These are phyloP conservation scores for Heterocephalus glaber DNA, from an alignment of 2,113 vertebrate species.

Conservation along the genomic window DNA sequence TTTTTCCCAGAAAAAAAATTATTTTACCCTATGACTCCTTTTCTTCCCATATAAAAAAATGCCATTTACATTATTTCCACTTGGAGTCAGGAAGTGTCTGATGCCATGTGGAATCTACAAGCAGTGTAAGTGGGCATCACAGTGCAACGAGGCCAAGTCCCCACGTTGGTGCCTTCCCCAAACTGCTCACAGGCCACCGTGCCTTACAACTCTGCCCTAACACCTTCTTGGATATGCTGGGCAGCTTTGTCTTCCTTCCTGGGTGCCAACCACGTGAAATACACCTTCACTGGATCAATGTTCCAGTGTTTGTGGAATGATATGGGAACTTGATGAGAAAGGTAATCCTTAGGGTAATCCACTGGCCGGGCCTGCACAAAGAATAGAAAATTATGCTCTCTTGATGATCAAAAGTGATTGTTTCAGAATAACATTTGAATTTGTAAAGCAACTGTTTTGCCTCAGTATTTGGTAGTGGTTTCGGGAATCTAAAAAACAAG, in stretches of 20 bases:
- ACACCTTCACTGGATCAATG: conserved; percentile 93
- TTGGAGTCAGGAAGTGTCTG: conserved; percentile 46
- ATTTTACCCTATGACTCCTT: conserved; percentile 33
- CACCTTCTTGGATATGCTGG: conserved; percentile 67
- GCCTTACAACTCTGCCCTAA: conserved; percentile 90
- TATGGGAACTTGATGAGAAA: conserved; percentile 96
- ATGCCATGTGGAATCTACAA: background rate
- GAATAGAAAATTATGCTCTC: conserved; percentile 44
- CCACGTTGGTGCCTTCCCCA: background rate
- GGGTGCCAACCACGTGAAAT: conserved; percentile 91
- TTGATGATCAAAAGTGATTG: background rate
- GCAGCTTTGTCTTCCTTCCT: conserved; percentile 80
- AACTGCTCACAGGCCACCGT: background rate
- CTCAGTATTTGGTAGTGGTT: background rate
- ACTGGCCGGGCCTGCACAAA: conserved; percentile 92
- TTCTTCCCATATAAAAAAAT: background rate
- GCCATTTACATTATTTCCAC: background rate
- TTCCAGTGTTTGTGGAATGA: conserved; percentile 99
- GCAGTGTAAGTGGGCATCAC: accelerated
- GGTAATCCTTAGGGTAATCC: conserved; percentile 93
- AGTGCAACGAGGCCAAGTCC: background rate
- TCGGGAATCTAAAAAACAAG: background rate
- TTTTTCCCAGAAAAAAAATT: conserved; percentile 26
- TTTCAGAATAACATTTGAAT: background rate
- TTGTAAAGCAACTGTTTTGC: background rate